These are phyloP conservation scores for Cybosia mesomella DNA, from an alignment of 2,888 invertebrate species.

Conservation along the genomic window DNA sequence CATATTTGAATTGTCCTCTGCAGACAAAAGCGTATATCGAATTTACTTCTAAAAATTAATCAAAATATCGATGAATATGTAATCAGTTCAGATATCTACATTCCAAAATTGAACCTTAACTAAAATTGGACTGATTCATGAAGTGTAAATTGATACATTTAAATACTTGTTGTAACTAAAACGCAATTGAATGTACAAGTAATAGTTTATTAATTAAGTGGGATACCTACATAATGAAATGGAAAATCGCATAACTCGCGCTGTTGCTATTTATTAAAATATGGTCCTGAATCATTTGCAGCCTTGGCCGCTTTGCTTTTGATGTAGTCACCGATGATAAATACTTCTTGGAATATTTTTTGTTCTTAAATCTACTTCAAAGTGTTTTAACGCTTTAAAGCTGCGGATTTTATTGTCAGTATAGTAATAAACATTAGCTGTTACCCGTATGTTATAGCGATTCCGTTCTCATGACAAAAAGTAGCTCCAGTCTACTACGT, in stretches of 20 bases:
- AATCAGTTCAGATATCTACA: conserved; percentile 9
- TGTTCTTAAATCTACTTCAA: conserved; percentile 10
- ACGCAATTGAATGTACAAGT: conserved; percentile 12
- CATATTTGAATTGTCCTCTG: conserved; percentile 1
- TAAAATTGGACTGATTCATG: conserved; percentile 24
- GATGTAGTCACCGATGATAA: conserved; percentile 35
- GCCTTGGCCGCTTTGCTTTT: conserved; percentile 49
- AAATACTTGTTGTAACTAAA: conserved; percentile 33
- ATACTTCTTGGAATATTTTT: conserved; percentile 29
- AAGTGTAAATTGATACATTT: conserved; percentile 26
- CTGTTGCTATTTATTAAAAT: conserved; percentile 26
- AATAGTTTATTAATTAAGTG: conserved; percentile 9
- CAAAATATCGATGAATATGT: conserved; percentile 16
- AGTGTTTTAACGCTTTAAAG: conserved; percentile 7
- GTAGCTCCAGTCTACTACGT: too few relatives aligned
- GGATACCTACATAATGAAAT: conserved; percentile 21
- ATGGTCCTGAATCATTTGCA: conserved; percentile 46
- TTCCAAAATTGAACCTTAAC: conserved; percentile 11
- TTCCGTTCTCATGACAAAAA: neutral
- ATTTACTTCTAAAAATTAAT: neutral
- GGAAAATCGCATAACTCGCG: conserved; percentile 25
- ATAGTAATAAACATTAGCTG: neutral
- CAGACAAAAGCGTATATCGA: neutral
- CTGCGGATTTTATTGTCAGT: neutral
- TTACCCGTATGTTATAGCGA: neutral